Conservation (phyloP, 2,113 vertebrate species). For the Balaeniceps rex region DNA sequence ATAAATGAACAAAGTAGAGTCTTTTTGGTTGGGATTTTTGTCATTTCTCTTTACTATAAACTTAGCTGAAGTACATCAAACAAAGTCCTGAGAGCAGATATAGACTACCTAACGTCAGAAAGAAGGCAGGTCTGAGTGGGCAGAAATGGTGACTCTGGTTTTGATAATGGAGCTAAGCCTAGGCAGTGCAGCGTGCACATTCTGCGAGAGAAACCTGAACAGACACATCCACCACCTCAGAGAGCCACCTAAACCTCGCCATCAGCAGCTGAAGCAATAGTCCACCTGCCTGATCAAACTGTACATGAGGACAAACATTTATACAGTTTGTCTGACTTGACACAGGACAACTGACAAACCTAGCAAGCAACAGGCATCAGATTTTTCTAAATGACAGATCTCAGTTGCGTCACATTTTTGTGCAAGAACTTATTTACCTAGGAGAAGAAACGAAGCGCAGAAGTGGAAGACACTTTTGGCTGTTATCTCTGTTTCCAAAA, state of each 20-base stretch:
- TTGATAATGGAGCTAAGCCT: neutral
- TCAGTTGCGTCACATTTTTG: neutral
- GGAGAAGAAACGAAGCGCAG: neutral
- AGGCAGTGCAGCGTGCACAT: neutral
- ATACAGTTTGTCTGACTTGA: neutral
- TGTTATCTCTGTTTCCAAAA: neutral
- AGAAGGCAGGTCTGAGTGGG: neutral
- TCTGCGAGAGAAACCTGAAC: neutral
- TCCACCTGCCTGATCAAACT: neutral
- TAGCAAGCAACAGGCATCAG: neutral
- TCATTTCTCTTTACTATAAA: neutral
- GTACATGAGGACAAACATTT: neutral
- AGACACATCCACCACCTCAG: neutral
- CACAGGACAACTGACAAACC: neutral
- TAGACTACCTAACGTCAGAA: neutral
- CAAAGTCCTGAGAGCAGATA: neutral
- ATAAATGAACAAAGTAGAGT: fast-evolving
- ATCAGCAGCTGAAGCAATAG: neutral
- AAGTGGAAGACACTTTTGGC: neutral
- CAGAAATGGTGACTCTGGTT: neutral
- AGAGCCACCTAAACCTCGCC: neutral
- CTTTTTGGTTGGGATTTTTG: neutral
- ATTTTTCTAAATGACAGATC: neutral
- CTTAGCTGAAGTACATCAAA: neutral
- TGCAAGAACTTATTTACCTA: neutral